These are phyloP conservation scores for Rhodinocichla rosea DNA, from an alignment of 2,113 vertebrate genomes.

Conservation along the genomic window DNA sequence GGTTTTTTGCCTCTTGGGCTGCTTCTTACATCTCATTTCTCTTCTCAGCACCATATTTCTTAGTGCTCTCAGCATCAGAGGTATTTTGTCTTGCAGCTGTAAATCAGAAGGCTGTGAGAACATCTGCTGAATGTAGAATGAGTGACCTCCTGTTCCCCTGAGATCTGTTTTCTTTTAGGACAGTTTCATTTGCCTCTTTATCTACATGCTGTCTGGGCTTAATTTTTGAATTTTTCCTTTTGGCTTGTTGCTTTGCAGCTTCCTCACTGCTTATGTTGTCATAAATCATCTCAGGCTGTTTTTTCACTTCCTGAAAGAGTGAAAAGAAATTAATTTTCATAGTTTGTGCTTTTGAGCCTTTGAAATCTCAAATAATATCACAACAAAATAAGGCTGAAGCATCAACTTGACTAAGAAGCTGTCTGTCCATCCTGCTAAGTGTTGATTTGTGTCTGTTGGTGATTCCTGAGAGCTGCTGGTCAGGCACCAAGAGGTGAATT, in stretches of 20 bases:
- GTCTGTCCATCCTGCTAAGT: not conserved
- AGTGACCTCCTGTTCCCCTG: not conserved
- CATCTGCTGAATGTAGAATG: not conserved
- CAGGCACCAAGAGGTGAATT: not conserved
- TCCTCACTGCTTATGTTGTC: not conserved
- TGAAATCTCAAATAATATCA: not conserved
- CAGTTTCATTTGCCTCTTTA: not conserved
- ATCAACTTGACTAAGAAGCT: not conserved
- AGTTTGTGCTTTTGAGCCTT: not conserved
- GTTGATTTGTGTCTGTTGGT: not conserved
- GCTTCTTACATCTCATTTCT: not conserved
- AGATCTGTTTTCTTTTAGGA: not conserved
- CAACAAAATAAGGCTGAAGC: not conserved
- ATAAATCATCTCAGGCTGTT: not conserved
- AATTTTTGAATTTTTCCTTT: not conserved
- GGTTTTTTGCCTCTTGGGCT: not conserved
- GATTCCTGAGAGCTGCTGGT: not conserved
- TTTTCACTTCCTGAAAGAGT: not conserved
- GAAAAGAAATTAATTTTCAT: not conserved
- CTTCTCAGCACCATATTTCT: not conserved
- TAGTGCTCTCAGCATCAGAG: not conserved
- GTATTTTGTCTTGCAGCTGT: not conserved
- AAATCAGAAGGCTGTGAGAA: not conserved
- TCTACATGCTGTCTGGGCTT: not conserved
- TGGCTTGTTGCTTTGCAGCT: not conserved